Base-by-base conservation (phyloP, 2,888 invertebrate genomes). In the Spialia ferax region DNA sequence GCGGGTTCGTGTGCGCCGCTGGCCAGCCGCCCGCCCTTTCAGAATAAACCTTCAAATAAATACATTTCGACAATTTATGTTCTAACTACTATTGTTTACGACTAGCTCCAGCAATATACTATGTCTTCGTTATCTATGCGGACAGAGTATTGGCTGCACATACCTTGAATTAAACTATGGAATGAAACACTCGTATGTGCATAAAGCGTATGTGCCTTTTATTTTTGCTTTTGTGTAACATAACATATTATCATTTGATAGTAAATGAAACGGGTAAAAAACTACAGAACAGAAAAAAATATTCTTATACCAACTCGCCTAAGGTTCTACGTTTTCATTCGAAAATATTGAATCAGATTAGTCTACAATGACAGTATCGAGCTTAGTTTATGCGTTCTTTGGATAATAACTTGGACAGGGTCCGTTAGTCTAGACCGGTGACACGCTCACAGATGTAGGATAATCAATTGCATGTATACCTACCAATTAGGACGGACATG, bases 401-500 rank as follows among this genome's bases (percentile, higher is more conserved):
- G 77, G 79, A 82, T 82, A 83, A 86, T 83, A 85, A 84, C 86
- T 85, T 79, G 83, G 86, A 84, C 80, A 82, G 77, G 77, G 79
- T 71, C 91, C 91, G 89, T 92, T 91, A 79, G 77, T 72, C 74
- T 50, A 73, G 78, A 85, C 86, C 88, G 83, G 87, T 83, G 83
- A 73, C 62, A 72, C 52, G 68, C 52, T 54, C 23, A 38, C 54
- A 50, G 11, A 63, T 78, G 78, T 78, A 77, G 77, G 74, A 77
- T 77, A 82, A 79, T 79, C 79, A 75, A 75, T 75, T 75, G 79
- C 78, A 74, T 75, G 74, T 79, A 80, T 79, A 81, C 75, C 82
- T 82, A 81, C 79, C 87, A 89, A 90, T 91, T 92, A 91, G 85
- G 77, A 81, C 81, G 78, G 81, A 83, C 85, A 79, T 82, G 80